Evolutionary conservation across 2,113 vertebrate genomes (phyloP).

Genomic region (Petroica traversi): DNA sequence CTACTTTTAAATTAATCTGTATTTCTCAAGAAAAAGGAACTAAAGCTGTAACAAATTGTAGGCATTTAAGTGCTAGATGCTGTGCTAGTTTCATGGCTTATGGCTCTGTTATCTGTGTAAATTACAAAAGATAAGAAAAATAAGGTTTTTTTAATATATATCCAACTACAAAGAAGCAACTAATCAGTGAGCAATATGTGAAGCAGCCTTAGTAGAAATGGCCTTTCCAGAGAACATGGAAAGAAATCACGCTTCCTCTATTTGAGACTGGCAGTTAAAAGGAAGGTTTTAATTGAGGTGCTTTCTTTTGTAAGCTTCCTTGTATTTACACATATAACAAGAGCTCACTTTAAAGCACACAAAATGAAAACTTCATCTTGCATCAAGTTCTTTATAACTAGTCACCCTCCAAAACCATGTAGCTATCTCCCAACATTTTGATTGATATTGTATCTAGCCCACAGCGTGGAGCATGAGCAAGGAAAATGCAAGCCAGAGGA

Average conservation of each 20-base stretch:
- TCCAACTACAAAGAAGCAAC: neutral
- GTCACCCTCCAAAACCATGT: neutral
- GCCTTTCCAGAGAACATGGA: neutral
- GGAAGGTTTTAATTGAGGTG: neutral
- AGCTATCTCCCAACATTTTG: neutral
- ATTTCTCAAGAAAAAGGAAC: neutral
- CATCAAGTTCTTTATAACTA: neutral
- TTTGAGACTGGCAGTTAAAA: neutral
- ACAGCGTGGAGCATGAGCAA: neutral
- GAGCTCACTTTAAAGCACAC: neutral
- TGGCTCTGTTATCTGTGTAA: neutral
- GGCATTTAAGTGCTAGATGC: neutral
- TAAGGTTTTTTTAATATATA: neutral
- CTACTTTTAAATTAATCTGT: neutral
- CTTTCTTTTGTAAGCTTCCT: neutral
- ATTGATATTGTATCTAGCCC: neutral
- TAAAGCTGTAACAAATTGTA: neutral
- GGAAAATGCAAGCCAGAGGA: neutral
- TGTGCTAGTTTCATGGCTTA: neutral
- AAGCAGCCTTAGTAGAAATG: neutral
- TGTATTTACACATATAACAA: neutral
- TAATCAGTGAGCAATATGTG: neutral
- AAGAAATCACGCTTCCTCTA: neutral
- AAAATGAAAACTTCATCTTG: neutral
- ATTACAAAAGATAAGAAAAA: neutral